Base-by-base conservation (phyloP, 2,797 vertebrate species). In the Poeciliopsis paucimaculata region DNA sequence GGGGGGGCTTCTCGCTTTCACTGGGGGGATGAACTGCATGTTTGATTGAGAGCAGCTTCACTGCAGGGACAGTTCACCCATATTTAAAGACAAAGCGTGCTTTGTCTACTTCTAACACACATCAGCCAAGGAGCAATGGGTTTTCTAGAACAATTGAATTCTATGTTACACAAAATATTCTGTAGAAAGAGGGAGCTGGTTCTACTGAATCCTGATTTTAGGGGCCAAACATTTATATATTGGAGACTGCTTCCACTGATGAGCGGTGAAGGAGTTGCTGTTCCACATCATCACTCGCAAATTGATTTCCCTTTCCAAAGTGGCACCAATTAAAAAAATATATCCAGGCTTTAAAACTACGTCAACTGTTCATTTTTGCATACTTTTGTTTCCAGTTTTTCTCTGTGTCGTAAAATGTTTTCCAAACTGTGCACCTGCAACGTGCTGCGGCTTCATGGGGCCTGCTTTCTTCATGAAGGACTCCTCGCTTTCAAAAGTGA, bases 401-500 rank as follows among this genome's bases (percentile, higher is more conserved):
- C 10, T 41, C 23, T 26, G 23, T 12, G 39, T 43, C 12, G 12
- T 71, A 71, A 45, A 46, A 46, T 16, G 13, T 16, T 71, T 45
- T 28, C 12, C 41, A 28, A 15, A 46, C 43, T 28, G 13, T 16
- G 20, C 93, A 99, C 98, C 98, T 97, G 98, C 97, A 82, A 98
- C 96, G 91, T 98, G 98, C 87, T 96, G 96, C 2, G 98, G 96
- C 75, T 98, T 96, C 82, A 99, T 96, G 43, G 98, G 95, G 75
- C 96, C 95, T 0, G 97, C 93, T 91, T 97, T 98, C 89, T 97
- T 99, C 92, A 98, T 95, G 93, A 98, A 99, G 0, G 97, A 91
- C 82, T 98, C 97, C 80, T 96, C 96, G 12, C 95, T 96, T 0
- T 97, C 95, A 0, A 98, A 99, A 12, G 97, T 91, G 82, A 98